These are phyloP conservation scores for Ancistrus triradiatus DNA, from an alignment of 2,113 vertebrate genomes.

Conservation along the genomic window DNA sequence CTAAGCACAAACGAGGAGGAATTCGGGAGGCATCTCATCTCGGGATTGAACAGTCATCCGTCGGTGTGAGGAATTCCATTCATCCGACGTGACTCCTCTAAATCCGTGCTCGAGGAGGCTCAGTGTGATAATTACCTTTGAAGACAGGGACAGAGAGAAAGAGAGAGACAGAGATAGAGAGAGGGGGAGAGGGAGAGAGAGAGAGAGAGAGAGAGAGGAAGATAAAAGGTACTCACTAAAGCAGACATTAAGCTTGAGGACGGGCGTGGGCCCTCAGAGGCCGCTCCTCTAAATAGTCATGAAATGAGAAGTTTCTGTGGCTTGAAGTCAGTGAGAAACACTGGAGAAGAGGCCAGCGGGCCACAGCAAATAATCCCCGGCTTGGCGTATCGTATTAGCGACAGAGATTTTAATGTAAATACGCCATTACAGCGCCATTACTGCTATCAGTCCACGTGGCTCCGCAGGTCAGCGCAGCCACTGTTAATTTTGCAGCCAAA, in stretches of 20 bases:
- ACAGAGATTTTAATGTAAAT: conserved; percentile 99
- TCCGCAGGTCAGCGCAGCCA: conserved; percentile 98
- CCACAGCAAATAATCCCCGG: conserved; percentile 99
- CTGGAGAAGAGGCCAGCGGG: conserved; percentile 93
- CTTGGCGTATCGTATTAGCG: conserved; percentile 98
- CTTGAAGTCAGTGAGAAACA: conserved; percentile 86
- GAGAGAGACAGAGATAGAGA: conserved; percentile 57
- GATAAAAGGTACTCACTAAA: conserved; percentile 75
- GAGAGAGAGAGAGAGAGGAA: conserved; percentile 67
- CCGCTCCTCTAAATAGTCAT: conserved; percentile 91
- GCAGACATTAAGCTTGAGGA: conserved; percentile 75
- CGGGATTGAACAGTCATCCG: conserved; percentile 53
- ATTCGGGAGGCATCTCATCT: neutral
- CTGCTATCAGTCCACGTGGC: conserved; percentile 96
- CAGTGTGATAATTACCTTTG: conserved; percentile 72
- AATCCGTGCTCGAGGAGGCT: conserved; percentile 59
- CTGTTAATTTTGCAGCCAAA: conserved; percentile 99
- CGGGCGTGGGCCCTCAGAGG: conserved; percentile 67
- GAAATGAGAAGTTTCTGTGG: conserved; percentile 97
- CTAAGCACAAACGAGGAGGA: conserved; percentile 54
- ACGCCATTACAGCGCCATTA: conserved; percentile 99
- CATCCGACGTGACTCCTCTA: conserved; percentile 64
- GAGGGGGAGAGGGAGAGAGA: conserved; percentile 69
- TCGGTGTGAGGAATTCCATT: conserved; percentile 65
- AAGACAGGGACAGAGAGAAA: conserved; percentile 66